These are phyloP conservation scores for Sphaerodactylus townsendi DNA, from an alignment of 2,113 vertebrate genomes.

Conservation along the genomic window DNA sequence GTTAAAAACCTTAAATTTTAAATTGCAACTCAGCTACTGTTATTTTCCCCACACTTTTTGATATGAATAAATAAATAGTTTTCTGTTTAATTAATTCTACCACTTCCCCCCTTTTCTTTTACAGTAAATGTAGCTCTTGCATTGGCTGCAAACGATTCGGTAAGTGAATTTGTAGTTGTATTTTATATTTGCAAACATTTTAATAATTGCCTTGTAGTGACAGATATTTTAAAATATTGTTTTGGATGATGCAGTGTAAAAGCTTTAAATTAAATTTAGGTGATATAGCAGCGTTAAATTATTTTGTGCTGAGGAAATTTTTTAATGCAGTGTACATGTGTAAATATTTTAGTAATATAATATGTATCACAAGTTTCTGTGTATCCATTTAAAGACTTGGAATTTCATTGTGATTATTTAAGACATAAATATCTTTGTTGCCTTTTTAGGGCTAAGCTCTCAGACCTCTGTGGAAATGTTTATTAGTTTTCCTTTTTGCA, in stretches of 20 bases:
- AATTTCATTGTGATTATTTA: no score
- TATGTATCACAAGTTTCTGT: no score
- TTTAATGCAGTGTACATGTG: no score
- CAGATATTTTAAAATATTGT: neutral
- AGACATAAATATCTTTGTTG: no score
- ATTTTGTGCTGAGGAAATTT: no score
- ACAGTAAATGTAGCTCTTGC: constrained; percentile 94
- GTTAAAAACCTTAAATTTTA: no score
- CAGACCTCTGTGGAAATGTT: neutral
- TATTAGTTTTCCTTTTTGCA: neutral
- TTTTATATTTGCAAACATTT: constrained; percentile 11
- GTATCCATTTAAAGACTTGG: no score
- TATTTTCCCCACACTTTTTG: constrained; percentile 19
- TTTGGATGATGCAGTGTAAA: neutral
- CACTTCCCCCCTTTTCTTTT: constrained; percentile 54
- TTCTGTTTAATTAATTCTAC: constrained; percentile 44
- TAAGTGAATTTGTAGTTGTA: constrained; percentile 72
- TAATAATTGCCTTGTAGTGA: neutral
- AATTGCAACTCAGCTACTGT: neutral
- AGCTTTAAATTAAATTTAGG: neutral
- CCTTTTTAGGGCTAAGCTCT: neutral
- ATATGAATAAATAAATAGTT: constrained; percentile 22
- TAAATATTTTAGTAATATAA: no score
- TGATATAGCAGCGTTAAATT: neutral
- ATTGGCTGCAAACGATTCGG: constrained; percentile 85